Evolutionary conservation across 2,797 vertebrate species (phyloP).

Genomic region (Erpetoichthys calabaricus): DNA sequence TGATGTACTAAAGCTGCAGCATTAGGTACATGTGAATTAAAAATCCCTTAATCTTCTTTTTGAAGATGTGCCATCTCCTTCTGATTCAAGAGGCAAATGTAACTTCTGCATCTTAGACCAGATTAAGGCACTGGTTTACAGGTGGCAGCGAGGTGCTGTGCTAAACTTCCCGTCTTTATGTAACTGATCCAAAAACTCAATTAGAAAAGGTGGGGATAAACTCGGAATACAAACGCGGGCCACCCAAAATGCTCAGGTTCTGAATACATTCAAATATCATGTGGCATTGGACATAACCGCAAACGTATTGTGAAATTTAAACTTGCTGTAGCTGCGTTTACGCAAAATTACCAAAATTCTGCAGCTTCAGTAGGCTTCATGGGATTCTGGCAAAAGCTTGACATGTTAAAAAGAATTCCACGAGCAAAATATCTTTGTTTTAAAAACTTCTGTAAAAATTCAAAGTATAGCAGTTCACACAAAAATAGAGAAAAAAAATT

Average conservation of each 20-base stretch:
- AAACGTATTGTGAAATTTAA: too few species aligned
- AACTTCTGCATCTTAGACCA: slow-evolving; percentile 7
- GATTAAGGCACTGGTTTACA: slow-evolving; percentile 58
- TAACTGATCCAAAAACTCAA: slow-evolving; percentile 55
- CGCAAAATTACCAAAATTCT: too few species aligned
- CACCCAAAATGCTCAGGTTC: neutral
- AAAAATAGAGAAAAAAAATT: too few species aligned
- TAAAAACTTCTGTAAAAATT: too few species aligned
- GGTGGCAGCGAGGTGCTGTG: slow-evolving; percentile 50
- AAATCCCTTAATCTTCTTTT: slow-evolving; percentile 2
- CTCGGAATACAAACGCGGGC: slow-evolving; percentile 18
- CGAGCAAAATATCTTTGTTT: too few species aligned
- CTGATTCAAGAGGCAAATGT: neutral
- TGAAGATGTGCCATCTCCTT: neutral
- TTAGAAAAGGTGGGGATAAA: slow-evolving; percentile 54
- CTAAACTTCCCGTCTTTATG: slow-evolving; percentile 51
- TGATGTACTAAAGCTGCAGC: neutral
- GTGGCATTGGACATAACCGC: too few species aligned
- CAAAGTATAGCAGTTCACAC: too few species aligned
- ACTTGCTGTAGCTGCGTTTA: too few species aligned
- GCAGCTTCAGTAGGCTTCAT: too few species aligned
- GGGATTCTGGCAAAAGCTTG: too few species aligned
- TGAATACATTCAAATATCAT: too few species aligned
- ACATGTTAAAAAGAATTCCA: too few species aligned
- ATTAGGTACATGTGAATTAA: slow-evolving; percentile 1